Evolutionary conservation across 35 echinoderm and acorn worm species (phyloP), one percentile per base, ranked within the genome.

Genomic region (Holothuria glaberrima): DNA sequence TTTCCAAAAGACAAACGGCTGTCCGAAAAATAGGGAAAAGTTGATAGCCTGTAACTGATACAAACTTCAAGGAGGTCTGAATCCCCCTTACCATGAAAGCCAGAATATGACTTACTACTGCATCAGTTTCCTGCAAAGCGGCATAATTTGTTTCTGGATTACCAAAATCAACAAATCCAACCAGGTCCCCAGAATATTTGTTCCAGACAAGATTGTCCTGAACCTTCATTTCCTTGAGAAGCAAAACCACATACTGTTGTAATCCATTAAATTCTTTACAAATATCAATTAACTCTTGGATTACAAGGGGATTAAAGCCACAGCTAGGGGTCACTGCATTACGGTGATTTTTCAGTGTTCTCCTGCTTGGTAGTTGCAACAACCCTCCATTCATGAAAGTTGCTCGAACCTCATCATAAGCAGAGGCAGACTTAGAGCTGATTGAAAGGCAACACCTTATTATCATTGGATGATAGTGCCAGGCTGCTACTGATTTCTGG

Each of bases 81-180:
- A 88, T 88, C 3, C 86, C 86, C 66, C 66, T 63, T 25, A 88
- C 62, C 86, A 88, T 88, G 67, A 88, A 88, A 44, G 48, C 66
- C n/a, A 88, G 86, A 35, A 68, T 50, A 88, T 88, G 64, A 88
- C 27, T 88, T n/a, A 65, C 86, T 70, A 88, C n/a, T 12, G 30
- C 48, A 29, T 71, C 21, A 34, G 41, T 26, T 45, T 50, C 67
- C 48, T 48, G 33, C 60, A 48, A 36, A 50, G 59, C 48, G 63
- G 61, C 64, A 68, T 82, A 82, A 56, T 82, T 82, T 46, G 22
- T 88, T n/a, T 88, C 86, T 12, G 46, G 62, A 27, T 88, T 68
- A 45, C 86, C 86, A 44, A 88, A 22, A 48, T 88, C 62, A 67
- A 71, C 48, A 71, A 68, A 88, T 21, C 64, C 86, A 71, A 88